phyloP scores from a whole-genome alignment of 1,140 invertebrate species.

The Laupala kohalensis region DNA sequence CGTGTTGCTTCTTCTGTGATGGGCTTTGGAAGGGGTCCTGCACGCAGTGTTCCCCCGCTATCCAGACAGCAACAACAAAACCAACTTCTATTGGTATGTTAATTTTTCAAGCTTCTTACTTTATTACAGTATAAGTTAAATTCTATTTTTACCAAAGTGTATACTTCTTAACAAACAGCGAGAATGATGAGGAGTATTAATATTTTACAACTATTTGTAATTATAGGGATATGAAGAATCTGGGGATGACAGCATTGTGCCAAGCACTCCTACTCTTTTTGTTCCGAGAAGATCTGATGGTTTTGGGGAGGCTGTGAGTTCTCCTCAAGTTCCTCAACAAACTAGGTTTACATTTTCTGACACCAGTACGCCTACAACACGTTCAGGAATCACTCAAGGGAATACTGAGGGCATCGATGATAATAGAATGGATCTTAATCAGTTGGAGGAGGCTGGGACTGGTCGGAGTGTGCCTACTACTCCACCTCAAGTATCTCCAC shows the following conservation, averaged over 20 bases:
- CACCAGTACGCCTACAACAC: slow-evolving; percentile 27
- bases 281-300: slow-evolving; percentile 72
- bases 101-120: no score
- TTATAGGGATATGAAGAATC: slow-evolving; percentile 49
- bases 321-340: slow-evolving; percentile 55
- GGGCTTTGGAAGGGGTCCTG: slow-evolving; percentile 10
- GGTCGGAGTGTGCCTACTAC: slow-evolving; percentile 57
- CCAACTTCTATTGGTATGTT: slow-evolving; percentile 29
- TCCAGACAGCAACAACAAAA: slow-evolving; percentile 27
- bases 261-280: slow-evolving; percentile 76
- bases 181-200: no score
- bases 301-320: slow-evolving; percentile 84
- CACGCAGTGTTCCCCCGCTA: slow-evolving; percentile 24
- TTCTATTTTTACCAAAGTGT: not conserved
- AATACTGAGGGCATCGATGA: slow-evolving; percentile 58
- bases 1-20: slow-evolving; percentile 22
- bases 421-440: slow-evolving; percentile 56
- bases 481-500: slow-evolving; percentile 56
- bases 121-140: not conserved
- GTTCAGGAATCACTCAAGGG: slow-evolving; percentile 28
- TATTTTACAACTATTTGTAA: no score
- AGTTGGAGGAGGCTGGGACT: slow-evolving; percentile 50
- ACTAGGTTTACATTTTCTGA: slow-evolving; percentile 62
- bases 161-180: no score
- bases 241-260: slow-evolving; percentile 78